Evolutionary conservation across 1,140 invertebrate genomes (phyloP).

Genomic region (Anthonomus grandis): DNA sequence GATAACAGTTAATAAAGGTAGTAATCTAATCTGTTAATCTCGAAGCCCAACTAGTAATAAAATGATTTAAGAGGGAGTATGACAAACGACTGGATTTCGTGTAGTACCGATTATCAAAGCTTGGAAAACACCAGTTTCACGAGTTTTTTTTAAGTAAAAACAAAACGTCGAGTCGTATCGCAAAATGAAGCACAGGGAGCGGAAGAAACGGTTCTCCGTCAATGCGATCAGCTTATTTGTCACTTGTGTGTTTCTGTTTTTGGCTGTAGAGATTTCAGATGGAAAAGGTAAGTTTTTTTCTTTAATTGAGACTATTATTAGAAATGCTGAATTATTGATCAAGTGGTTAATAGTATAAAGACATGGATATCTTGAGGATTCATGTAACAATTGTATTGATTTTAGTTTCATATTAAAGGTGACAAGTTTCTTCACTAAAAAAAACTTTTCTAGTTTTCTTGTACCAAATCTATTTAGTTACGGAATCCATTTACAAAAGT

Average conservation of each 20-base stretch:
- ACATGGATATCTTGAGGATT: not conserved
- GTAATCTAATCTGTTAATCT: too few species aligned
- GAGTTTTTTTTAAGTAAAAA: too few species aligned
- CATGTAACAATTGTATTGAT: not conserved
- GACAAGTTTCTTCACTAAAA: not conserved
- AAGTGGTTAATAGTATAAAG: not conserved
- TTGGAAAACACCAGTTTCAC: too few species aligned
- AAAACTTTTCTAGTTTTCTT: not conserved
- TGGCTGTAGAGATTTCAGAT: constrained; percentile 33
- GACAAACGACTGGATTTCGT: too few species aligned
- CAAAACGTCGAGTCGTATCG: too few species aligned
- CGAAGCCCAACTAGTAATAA: too few species aligned
- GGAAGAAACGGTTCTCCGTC: not conserved
- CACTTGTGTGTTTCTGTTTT: constrained; percentile 32
- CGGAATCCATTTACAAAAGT: too few species aligned
- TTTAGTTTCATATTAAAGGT: not conserved
- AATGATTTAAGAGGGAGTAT: too few species aligned
- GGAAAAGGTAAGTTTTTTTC: constrained; percentile 12
- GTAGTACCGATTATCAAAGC: too few species aligned
- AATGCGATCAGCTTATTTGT: constrained; percentile 34
- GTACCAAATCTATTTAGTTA: not conserved
- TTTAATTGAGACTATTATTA: not conserved
- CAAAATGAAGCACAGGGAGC: not conserved
- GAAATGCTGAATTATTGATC: not conserved
- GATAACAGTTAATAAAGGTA: too few species aligned